Conservation (phyloP, 2,797 vertebrate species). For the Pagetopsis macropterus region DNA sequence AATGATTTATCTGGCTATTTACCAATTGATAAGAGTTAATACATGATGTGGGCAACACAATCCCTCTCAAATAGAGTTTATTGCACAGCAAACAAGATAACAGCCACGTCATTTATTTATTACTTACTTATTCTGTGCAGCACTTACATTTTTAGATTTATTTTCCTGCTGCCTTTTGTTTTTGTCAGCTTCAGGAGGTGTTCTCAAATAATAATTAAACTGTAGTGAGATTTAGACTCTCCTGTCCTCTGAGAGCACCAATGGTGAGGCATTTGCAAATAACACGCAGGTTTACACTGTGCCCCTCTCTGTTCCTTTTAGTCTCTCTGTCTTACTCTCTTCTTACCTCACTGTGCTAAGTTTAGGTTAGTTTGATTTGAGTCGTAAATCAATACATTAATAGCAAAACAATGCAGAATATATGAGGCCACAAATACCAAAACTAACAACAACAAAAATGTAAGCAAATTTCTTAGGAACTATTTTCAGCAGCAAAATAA, state of each 20-base stretch:
- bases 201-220: neutral
- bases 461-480: too few species aligned
- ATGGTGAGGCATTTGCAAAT: too few species aligned
- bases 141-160: neutral
- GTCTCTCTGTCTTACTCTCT: neutral
- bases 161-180: neutral
- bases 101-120: neutral
- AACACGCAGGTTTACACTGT: neutral
- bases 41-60: neutral
- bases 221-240: neutral
- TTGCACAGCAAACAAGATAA: constrained; percentile 9
- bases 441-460: too few species aligned
- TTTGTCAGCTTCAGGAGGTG: neutral
- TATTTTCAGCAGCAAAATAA: too few species aligned
- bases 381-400: too few species aligned
- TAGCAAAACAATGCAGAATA: too few species aligned
- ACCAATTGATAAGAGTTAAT: constrained; percentile 36
- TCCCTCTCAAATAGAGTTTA: constrained; percentile 3
- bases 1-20: constrained; percentile 51
- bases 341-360: neutral
- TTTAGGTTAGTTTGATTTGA: neutral
- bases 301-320: neutral
- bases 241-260: neutral
- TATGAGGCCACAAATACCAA: too few species aligned
- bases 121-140: neutral